These are phyloP conservation scores for Rhamphomyia laevipes DNA, from an alignment of 2,888 invertebrate species.

Conservation along the genomic window DNA sequence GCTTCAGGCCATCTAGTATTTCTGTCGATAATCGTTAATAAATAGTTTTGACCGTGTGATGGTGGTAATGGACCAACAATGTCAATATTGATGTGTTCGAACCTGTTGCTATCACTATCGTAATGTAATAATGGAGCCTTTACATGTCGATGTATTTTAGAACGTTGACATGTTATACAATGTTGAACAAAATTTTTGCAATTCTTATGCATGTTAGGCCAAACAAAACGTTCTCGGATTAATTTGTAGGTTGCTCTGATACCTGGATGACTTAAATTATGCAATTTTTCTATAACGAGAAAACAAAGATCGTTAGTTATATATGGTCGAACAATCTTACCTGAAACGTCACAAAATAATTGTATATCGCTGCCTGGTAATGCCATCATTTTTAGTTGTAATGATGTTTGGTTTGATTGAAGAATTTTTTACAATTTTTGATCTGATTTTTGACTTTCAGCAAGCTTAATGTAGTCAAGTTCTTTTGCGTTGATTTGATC, in stretches of 20 bases:
- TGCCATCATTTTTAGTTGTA: neutral
- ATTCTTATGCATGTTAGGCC: slow-evolving; percentile 4
- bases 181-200: slow-evolving; percentile 4
- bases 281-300: slow-evolving; percentile 2
- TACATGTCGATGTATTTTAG: slow-evolving; percentile 8
- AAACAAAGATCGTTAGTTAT: slow-evolving; percentile 1
- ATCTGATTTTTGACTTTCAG: slow-evolving; percentile 1
- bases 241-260: slow-evolving; percentile 2
- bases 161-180: slow-evolving; percentile 8
- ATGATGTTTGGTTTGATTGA: neutral
- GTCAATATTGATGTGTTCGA: neutral
- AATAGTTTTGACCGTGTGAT: neutral
- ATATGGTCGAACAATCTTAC: slow-evolving; percentile 1
- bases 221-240: slow-evolving; percentile 5
- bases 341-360: slow-evolving; percentile 6
- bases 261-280: slow-evolving; percentile 5
- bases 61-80: neutral
- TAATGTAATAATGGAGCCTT: neutral
- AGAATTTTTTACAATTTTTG: slow-evolving; percentile 1
- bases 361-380: neutral
- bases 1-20: neutral
- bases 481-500: neutral
- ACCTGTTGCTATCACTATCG: neutral
- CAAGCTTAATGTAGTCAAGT: neutral
- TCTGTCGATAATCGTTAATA: neutral